phyloP scores from a whole-genome alignment of 2,113 vertebrate genomes.

The Larimichthys polyactis region DNA sequence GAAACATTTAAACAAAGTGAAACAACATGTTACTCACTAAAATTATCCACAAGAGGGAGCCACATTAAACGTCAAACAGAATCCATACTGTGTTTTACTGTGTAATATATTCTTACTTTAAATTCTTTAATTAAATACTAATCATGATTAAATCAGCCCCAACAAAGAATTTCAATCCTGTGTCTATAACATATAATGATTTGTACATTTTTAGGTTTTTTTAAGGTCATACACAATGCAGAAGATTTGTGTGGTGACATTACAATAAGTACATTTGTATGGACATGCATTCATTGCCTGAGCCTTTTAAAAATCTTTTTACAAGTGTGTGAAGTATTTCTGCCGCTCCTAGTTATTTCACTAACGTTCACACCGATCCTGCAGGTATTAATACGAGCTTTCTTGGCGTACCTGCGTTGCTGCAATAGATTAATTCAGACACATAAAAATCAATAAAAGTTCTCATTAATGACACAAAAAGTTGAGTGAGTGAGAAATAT shows the following conservation, averaged over 20 bases:
- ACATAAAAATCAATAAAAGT: neutral
- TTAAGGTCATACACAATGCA: neutral
- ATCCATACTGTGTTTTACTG: neutral
- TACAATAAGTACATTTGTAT: neutral
- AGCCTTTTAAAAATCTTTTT: conserved; percentile 15
- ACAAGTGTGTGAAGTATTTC: conserved; percentile 36
- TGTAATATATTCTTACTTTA: neutral
- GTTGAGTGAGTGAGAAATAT: neutral
- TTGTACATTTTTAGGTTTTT: neutral
- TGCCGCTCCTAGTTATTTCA: conserved; percentile 9
- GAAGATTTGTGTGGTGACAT: neutral
- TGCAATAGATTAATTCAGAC: neutral
- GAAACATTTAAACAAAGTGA: neutral
- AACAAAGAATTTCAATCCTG: no score
- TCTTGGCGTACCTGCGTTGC: neutral
- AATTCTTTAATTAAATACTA: neutral
- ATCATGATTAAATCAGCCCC: no score
- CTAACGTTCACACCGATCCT: neutral
- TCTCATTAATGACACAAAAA: neutral
- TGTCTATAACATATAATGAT: neutral
- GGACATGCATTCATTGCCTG: neutral
- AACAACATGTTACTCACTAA: neutral
- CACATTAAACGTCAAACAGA: neutral
- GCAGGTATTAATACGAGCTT: neutral
- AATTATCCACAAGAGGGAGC: conserved; percentile 30